Base-by-base conservation (phyloP, 2,888 invertebrate species). In the Tolmerus cingulatus region DNA sequence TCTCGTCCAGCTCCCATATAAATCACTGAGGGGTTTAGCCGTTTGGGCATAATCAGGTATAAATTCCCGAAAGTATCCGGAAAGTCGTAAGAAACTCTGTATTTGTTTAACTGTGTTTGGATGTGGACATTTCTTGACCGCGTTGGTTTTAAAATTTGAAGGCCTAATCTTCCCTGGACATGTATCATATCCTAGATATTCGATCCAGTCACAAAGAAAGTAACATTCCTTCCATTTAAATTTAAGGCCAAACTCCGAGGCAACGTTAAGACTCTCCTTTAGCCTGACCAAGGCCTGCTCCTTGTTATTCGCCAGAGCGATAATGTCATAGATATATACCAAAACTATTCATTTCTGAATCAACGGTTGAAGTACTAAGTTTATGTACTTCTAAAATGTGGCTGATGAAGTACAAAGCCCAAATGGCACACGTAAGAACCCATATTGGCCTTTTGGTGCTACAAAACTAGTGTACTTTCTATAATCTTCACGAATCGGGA, bases 401-500 rank as follows among this genome's bases (percentile, higher is more conserved):
- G 40, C 46, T 9, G 1, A 14, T 19, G 14, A 57, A 87, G n/a
- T 88, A 74, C 27, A 88, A 87, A 9, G 87, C 57, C 9, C 86
- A 66, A 27, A 87, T 82, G 76, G 87, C 87, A 37, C 87, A 87
- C 12, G 82, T 78, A 5, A 77, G 87, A n/a, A 87, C 88, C 12
- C 88, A 87, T 8, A 89, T 87, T 40, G 46, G 46, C 16, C 46
- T 1, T 1, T 46, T 14, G 46, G 46, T 46, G 46, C 14, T 2
- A 46, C 46, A 12, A 46, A 14, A 2, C 14, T 46, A 1, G 46
- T 46, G 14, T 46, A 46, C 14, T 46, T 46, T 16, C 46, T 12
- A 46, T 14, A 46, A 12, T 46, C 40, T 40, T 40, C 40, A 8
- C 40, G 40, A 40, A 40, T 40, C 40, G 40, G 40, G 5, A 40